Evolutionary conservation across 2,888 invertebrate genomes (phyloP).

Genomic region (Hydriomena furcata): DNA sequence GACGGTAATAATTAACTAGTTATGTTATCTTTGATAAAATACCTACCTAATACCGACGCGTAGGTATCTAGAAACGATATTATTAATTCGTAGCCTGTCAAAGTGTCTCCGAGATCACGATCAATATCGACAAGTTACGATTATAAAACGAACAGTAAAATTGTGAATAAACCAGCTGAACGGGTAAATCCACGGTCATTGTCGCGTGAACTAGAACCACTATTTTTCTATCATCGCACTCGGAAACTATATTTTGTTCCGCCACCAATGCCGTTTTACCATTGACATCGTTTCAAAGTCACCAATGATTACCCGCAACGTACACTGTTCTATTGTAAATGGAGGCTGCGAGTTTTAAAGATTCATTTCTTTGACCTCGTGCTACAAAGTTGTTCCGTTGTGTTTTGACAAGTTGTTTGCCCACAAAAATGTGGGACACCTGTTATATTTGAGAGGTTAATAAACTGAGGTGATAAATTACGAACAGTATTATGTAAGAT

Average conservation of each 20-base stretch:
- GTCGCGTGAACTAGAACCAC: slow-evolving; percentile 58
- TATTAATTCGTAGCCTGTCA: neutral
- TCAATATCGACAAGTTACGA: slow-evolving; percentile 30
- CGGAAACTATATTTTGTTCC: slow-evolving; percentile 29
- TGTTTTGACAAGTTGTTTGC: slow-evolving; percentile 70
- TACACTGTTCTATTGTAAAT: slow-evolving; percentile 30
- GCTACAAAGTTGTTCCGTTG: slow-evolving; percentile 53
- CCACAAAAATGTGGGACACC: slow-evolving; percentile 62
- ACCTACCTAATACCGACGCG: no score
- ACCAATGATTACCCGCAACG: slow-evolving; percentile 36
- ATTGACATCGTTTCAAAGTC: slow-evolving; percentile 27
- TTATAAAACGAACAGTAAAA: slow-evolving; percentile 57
- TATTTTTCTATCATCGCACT: slow-evolving; percentile 38
- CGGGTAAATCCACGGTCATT: slow-evolving; percentile 66
- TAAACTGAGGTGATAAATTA: slow-evolving; percentile 39
- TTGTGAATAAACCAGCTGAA: slow-evolving; percentile 60
- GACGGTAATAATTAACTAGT: no score
- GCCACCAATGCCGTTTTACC: slow-evolving; percentile 40
- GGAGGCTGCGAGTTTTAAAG: slow-evolving; percentile 32
- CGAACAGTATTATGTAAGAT: slow-evolving; percentile 18
- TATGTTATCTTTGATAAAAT: no score
- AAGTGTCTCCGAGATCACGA: slow-evolving; percentile 18
- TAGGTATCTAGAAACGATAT: no score
- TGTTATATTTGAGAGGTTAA: slow-evolving; percentile 50
- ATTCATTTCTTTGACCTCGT: slow-evolving; percentile 48